Percentiles rank a stretch among this genome's conserved stretches.
Evolutionary conservation across 1,140 invertebrate genomes (phyloP).

Genomic region (Sarcophaga peregrina): DNA sequence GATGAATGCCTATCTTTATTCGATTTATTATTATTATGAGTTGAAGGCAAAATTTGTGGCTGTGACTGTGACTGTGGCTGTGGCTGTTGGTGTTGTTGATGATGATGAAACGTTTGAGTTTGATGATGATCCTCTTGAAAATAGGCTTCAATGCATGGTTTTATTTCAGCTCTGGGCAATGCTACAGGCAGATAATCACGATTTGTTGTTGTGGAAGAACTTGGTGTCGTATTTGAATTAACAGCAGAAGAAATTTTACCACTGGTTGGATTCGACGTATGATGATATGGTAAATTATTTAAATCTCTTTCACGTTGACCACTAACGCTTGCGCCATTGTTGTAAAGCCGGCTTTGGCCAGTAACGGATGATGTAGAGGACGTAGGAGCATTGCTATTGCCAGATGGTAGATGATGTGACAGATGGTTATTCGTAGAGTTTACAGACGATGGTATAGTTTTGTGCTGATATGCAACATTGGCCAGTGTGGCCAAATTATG

Average conservation of each 20-base stretch:
- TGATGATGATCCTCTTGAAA: conserved; percentile 72
- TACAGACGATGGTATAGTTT: conserved; percentile 46
- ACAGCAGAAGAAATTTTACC: background rate
- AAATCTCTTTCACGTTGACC: conserved; percentile 28
- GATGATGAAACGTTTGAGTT: conserved; percentile 42
- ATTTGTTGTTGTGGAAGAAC: conserved; percentile 40
- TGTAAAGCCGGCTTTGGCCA: background rate
- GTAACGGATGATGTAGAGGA: background rate
- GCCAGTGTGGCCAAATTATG: conserved; percentile 75
- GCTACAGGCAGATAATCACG: conserved; percentile 69
- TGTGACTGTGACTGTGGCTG: conserved; percentile 57
- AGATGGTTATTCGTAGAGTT: conserved; percentile 8
- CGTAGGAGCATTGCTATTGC: conserved; percentile 17
- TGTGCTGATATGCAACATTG: conserved; percentile 69
- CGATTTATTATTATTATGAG: conserved; percentile 15
- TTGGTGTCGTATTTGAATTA: background rate
- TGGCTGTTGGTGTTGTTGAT: conserved; percentile 43
- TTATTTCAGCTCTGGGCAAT: conserved; percentile 77
- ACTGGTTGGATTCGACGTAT: background rate
- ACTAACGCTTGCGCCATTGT: conserved; percentile 11
- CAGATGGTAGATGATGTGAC: conserved; percentile 22
- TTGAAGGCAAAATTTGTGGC: conserved; percentile 54
- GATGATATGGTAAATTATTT: conserved; percentile 19
- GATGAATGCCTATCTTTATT: conserved; percentile 45
- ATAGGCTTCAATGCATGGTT: conserved; percentile 79